These are phyloP conservation scores for Mesocricetus auratus DNA, from an alignment of 2,113 vertebrate species.

Conservation along the genomic window DNA sequence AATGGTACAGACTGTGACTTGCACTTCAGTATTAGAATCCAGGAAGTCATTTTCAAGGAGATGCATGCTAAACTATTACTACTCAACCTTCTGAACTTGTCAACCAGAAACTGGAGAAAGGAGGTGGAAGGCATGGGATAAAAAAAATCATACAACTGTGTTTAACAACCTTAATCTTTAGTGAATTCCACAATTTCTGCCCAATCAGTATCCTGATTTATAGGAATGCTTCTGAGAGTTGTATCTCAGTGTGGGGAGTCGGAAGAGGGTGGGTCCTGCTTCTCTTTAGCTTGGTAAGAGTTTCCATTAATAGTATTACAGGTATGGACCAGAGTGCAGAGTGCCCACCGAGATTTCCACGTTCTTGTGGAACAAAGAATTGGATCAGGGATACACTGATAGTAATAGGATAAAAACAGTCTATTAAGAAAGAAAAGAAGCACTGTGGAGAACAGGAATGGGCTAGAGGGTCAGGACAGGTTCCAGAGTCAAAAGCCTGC, in stretches of 20 bases:
- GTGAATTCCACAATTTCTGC: slow-evolving; percentile 7
- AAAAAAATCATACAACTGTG: background rate
- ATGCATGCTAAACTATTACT: background rate
- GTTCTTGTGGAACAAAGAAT: background rate
- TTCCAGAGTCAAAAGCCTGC: background rate
- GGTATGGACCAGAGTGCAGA: background rate
- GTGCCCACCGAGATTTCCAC: background rate
- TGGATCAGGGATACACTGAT: too few species aligned
- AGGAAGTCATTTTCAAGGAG: background rate
- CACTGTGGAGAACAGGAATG: background rate
- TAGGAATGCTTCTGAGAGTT: background rate
- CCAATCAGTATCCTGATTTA: background rate
- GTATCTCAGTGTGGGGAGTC: background rate
- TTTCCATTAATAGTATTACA: background rate
- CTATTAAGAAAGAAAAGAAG: background rate
- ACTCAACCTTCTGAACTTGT: slow-evolving; percentile 8
- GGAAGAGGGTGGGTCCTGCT: background rate
- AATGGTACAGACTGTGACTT: background rate
- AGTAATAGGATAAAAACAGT: background rate
- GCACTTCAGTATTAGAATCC: slow-evolving; percentile 42
- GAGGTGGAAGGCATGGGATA: background rate
- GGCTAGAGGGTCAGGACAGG: background rate
- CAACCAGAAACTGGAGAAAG: slow-evolving; percentile 51
- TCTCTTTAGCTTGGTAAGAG: background rate
- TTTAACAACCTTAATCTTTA: background rate